Percentiles rank a stretch among this genome's conserved stretches.
phyloP scores from a whole-genome alignment of 2,888 invertebrate genomes.

The Macrosiphum euphorbiae region DNA sequence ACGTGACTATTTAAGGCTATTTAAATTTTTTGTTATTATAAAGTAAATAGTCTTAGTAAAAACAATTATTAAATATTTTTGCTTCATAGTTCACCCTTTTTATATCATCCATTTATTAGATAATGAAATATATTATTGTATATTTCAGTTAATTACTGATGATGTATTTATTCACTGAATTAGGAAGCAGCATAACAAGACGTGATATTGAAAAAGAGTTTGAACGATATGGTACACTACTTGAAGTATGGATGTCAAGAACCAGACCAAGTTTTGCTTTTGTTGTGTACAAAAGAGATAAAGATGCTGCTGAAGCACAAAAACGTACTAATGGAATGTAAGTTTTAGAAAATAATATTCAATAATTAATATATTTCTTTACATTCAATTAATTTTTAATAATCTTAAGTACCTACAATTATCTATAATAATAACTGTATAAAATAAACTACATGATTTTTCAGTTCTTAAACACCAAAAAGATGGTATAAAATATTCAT shows the following conservation, averaged over 20 bases:
- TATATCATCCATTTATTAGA: neutral
- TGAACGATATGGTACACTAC: slow-evolving; percentile 66
- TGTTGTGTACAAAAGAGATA: slow-evolving; percentile 66
- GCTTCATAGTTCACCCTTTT: neutral
- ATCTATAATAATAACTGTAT: neutral
- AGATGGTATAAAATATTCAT: neutral
- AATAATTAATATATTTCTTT: slow-evolving; percentile 17
- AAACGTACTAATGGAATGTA: slow-evolving; percentile 67
- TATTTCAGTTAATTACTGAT: slow-evolving; percentile 44
- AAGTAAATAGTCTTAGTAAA: neutral
- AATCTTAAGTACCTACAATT: neutral
- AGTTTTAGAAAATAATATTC: slow-evolving; percentile 29
- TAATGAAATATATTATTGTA: slow-evolving; percentile 1
- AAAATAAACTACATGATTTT: neutral
- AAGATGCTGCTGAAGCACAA: slow-evolving; percentile 66
- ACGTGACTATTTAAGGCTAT: neutral
- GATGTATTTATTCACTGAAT: slow-evolving; percentile 44
- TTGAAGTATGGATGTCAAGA: slow-evolving; percentile 67
- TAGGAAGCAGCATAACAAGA: slow-evolving; percentile 66
- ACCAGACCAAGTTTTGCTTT: slow-evolving; percentile 66
- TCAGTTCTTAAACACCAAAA: neutral
- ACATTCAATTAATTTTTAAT: neutral
- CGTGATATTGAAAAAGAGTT: slow-evolving; percentile 66
- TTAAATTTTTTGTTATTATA: neutral
- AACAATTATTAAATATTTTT: slow-evolving; percentile 4